Percentiles rank a stretch among this genome's conserved stretches.
These are phyloP conservation scores for Amphipyra tragopoginis DNA, from an alignment of 2,888 invertebrate genomes.

Conservation along the genomic window DNA sequence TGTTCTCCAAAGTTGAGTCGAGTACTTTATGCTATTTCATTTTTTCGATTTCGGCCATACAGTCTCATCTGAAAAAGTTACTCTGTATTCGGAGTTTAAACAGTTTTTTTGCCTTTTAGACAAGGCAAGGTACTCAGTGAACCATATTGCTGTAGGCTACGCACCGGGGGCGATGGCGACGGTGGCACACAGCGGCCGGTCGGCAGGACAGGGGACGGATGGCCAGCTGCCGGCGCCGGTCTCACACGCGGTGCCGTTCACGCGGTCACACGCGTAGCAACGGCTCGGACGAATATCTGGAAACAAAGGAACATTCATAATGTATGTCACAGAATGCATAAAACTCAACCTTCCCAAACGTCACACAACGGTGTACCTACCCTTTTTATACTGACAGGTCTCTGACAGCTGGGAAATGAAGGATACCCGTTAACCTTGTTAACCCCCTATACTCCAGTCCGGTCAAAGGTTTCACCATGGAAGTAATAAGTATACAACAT, in stretches of 20 bases:
- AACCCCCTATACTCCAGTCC: too few species aligned
- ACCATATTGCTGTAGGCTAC: neutral
- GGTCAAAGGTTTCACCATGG: too few species aligned
- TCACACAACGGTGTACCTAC: slow-evolving; percentile 37
- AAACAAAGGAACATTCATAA: slow-evolving; percentile 36
- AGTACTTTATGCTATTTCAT: too few species aligned
- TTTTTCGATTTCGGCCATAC: too few species aligned
- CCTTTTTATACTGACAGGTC: slow-evolving; percentile 17
- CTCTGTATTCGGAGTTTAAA: too few species aligned
- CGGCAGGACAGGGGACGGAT: slow-evolving; percentile 63
- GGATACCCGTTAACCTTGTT: too few species aligned
- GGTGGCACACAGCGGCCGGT: slow-evolving; percentile 73
- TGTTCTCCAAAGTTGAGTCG: too few species aligned
- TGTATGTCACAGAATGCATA: slow-evolving; percentile 26
- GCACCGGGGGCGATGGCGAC: slow-evolving; percentile 70
- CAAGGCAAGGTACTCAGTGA: too few species aligned
- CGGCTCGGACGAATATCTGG: slow-evolving; percentile 64
- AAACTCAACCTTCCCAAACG: slow-evolving; percentile 24
- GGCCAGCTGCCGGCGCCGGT: slow-evolving; percentile 41
- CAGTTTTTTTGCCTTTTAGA: too few species aligned
- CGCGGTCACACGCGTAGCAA: slow-evolving; percentile 67
- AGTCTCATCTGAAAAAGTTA: too few species aligned
- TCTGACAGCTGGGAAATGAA: too few species aligned
- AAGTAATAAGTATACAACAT: too few species aligned
- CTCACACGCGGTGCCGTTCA: slow-evolving; percentile 60